Percentiles rank a stretch among this genome's conserved stretches.
Conservation (phyloP, 2,113 vertebrate species). For the Clarias macrocephalus region DNA sequence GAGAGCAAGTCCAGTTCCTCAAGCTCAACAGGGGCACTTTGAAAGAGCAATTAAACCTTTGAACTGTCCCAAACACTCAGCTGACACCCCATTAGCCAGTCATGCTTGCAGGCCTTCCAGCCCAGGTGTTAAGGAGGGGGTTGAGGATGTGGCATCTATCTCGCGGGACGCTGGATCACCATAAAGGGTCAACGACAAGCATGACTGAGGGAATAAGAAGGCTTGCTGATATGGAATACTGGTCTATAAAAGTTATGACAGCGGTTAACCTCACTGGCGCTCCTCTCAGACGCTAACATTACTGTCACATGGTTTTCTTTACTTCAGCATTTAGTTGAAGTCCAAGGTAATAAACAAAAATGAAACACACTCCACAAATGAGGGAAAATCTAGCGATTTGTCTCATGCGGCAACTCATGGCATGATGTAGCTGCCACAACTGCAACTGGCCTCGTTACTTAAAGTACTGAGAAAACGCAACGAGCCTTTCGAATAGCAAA, state of each 20-base stretch:
- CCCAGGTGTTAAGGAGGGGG: slow-evolving; percentile 4
- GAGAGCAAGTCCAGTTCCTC: slow-evolving; percentile 16
- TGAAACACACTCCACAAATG: slow-evolving; percentile 19
- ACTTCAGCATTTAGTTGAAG: slow-evolving; percentile 23
- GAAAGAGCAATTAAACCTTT: slow-evolving; percentile 39
- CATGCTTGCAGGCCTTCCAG: slow-evolving; percentile 26
- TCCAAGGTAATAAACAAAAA: slow-evolving; percentile 33
- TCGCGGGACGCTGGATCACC: neutral
- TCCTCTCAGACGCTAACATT: neutral
- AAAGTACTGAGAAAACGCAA: neutral
- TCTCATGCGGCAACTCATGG: slow-evolving; percentile 26
- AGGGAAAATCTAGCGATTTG: slow-evolving; percentile 26
- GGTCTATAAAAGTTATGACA: neutral
- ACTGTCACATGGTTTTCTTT: slow-evolving; percentile 7
- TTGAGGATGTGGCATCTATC: slow-evolving; percentile 24
- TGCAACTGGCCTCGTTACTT: slow-evolving; percentile 29
- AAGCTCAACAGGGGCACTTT: slow-evolving; percentile 21
- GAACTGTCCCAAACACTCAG: slow-evolving; percentile 48
- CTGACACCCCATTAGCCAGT: slow-evolving; percentile 51
- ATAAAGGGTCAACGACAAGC: slow-evolving; percentile 25
- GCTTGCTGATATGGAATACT: neutral
- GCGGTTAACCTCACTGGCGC: slow-evolving; percentile 11
- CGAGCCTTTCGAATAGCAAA: neutral
- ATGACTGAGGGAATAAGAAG: neutral
- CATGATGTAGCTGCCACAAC: slow-evolving; percentile 27